Evolutionary conservation across 2,113 vertebrate species (phyloP), one percentile per base, ranked within the genome.

Genomic region (Emydura subglobosa): DNA sequence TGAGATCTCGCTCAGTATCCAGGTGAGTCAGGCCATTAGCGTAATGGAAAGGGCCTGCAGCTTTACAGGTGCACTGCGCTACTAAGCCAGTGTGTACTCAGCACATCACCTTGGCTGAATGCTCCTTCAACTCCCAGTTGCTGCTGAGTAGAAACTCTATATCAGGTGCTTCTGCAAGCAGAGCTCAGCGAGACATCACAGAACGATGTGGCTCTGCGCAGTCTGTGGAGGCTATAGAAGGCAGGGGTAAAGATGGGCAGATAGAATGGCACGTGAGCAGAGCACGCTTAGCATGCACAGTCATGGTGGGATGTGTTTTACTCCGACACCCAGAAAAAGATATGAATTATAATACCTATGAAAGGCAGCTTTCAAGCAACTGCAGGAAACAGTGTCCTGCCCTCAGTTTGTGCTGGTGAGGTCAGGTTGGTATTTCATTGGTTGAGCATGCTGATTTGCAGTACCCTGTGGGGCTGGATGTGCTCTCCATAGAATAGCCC

Each of bases 221-320:
- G 65, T 55, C 86, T 11, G 53, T 1, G 25, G 12, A 80, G 82
- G 10, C 68, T 7, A 88, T 34, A 44, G 74, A 31, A 68, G 24
- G 44, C 16, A 57, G 4, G 1, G 16, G 29, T 24, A 79, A 82
- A 21, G 68, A 1, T 5, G 25, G 51, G 51, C 44, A 93, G 44
- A 12, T 72, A 12, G 72, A 76, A 80, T 1, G 19, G 25, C 22
- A 42, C 6, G 2, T 31, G 49, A 55, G 87, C 59, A 44, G 21
- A 29, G 16, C 14, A 5, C 24, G 72, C 7, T 86, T 44, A 79
- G 47, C 4, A n/a, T 25, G 9, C 0, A 1, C 2, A 34, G 7
- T 1, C 1, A 10, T 2, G 29, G 54, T 1, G n/a, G 31, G 82
- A 44, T 54, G 5, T 3, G 47, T 12, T 12, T 27, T 72, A 49